Evolutionary conservation across 2,113 vertebrate species (phyloP).

Genomic region (Todiramphus chloris): DNA sequence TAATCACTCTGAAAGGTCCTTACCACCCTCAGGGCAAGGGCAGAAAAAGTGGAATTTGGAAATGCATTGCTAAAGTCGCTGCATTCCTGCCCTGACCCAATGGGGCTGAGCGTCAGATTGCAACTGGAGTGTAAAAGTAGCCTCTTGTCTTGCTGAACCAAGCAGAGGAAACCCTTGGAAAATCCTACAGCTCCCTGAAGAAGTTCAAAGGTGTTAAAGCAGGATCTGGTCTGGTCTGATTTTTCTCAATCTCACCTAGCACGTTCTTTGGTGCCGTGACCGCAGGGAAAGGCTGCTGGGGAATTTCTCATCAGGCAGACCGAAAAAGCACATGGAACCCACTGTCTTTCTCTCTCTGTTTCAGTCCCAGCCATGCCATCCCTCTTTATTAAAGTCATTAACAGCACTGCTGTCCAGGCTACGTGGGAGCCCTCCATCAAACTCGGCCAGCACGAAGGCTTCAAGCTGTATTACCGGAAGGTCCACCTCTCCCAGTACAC

Average conservation of each 20-base stretch:
- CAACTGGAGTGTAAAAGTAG: not conserved
- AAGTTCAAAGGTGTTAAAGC: not conserved
- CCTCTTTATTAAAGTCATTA: constrained; percentile 87
- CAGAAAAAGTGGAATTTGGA: constrained; percentile 25
- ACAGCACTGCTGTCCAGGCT: constrained; percentile 84
- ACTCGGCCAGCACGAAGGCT: constrained; percentile 89
- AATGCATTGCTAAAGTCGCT: not conserved
- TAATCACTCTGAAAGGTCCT: constrained; percentile 24
- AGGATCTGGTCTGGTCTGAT: not conserved
- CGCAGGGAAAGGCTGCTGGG: not conserved
- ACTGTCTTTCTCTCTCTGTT: constrained; percentile 45
- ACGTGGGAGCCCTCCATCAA: constrained; percentile 90
- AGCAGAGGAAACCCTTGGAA: not conserved
- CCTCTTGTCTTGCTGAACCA: not conserved
- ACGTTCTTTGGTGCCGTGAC: not conserved
- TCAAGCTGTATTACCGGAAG: constrained; percentile 91
- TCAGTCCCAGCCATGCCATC: constrained; percentile 89
- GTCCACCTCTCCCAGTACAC: constrained; percentile 82
- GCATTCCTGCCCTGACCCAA: constrained; percentile 30
- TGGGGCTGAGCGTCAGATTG: constrained; percentile 20
- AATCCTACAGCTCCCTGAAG: not conserved
- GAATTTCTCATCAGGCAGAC: not conserved
- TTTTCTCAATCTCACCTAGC: not conserved
- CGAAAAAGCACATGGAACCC: not conserved
- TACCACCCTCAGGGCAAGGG: not conserved